A percentile compares a stretch with the other conserved stretches of the same genome.
These are phyloP conservation scores for Pocillopora verrucosa DNA, from an alignment of 64 coral and sea anemone genomes.

Conservation along the genomic window DNA sequence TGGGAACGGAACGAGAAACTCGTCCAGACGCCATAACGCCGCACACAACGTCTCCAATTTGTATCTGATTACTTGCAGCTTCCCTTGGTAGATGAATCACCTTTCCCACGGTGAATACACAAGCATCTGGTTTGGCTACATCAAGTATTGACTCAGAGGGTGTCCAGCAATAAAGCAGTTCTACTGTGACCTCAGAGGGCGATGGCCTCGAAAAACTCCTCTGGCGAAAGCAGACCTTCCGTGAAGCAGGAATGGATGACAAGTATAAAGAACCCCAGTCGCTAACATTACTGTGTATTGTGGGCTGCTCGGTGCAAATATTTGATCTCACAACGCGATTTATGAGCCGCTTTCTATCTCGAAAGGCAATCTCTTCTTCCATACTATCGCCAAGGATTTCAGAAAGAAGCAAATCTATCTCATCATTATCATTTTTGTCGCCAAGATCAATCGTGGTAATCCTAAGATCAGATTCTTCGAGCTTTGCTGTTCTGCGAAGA, in stretches of 20 bases:
- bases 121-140: not conserved
- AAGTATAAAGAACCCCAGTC: not conserved
- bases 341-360: not conserved
- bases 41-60: conserved; percentile 36
- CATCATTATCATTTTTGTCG: not conserved
- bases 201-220: not conserved
- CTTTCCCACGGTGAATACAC: conserved; percentile 2
- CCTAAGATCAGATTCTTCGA: not conserved
- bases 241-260: not conserved
- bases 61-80: not conserved
- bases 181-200: not conserved
- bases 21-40: conserved; percentile 18
- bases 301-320: not conserved
- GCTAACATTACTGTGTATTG: not conserved
- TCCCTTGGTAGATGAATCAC: not conserved
- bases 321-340: conserved; percentile 1
- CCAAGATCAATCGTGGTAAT: conserved; percentile 32
- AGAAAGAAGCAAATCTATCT: not conserved
- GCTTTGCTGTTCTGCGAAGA: conserved; percentile 17
- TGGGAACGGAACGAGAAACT: not conserved
- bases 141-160: not conserved
- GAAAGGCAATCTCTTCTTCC: conserved; percentile 36
- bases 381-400: not conserved
- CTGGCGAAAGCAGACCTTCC: not conserved
- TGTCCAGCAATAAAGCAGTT: not conserved